Conservation (phyloP, 30 jellyfish, hydroid and myxozoan genomes). For the Cassiopea xamachana region DNA sequence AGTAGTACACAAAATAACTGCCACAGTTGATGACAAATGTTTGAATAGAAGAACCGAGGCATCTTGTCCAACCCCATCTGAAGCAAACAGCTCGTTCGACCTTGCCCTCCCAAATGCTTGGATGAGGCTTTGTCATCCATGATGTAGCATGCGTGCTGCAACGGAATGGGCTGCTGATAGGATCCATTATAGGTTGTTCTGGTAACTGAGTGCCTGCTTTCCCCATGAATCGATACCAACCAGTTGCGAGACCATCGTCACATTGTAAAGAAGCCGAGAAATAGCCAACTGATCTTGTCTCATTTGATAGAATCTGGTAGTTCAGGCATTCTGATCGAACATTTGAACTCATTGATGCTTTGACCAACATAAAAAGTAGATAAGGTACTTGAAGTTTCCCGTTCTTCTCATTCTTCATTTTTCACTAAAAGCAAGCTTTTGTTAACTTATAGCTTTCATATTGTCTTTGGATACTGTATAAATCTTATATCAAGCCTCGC, state of each 20-base stretch:
- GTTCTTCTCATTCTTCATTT: no score
- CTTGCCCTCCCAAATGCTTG: neutral
- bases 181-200: neutral
- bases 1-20: neutral
- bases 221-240: conserved; percentile 2
- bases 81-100: neutral
- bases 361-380: neutral
- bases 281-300: neutral
- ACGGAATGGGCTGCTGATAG: neutral
- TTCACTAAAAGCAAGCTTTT: no score
- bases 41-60: no score
- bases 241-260: neutral
- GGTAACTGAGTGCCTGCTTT: neutral
- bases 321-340: neutral
- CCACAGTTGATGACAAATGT: neutral
- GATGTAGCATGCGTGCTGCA: neutral
- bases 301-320: neutral
- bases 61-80: no score
- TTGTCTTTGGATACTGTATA: no score
- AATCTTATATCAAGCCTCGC: no score
- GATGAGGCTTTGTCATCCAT: neutral
- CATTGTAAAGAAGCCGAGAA: neutral
- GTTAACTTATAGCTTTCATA: no score
- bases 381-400: neutral
- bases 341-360: neutral